Evolutionary conservation across 1,140 invertebrate genomes (phyloP), one percentile per base, ranked within the genome.

Genomic region (Drosophila fuyamai): DNA sequence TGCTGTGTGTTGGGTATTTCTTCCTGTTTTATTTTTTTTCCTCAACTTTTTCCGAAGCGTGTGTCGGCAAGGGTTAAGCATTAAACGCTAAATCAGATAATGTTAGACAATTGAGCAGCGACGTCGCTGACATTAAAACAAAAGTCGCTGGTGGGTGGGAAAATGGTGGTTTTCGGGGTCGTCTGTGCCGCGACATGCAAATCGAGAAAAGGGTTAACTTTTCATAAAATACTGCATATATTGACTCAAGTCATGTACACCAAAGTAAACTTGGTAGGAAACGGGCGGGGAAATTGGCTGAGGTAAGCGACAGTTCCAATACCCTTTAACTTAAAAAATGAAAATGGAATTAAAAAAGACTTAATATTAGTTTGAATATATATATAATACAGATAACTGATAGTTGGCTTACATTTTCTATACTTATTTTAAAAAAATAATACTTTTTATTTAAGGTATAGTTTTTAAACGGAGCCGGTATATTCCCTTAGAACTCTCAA

Each of bases 71-170:
- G 84, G 84, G 84, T 89, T 89, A 79, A 68, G 80, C 86, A 89
- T 89, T 89, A 89, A 89, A 84, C 77, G 84, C 84, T 76, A 89
- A 89, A 89, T 89, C 84, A 89, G 84, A 89, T 89, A 89, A 89
- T 89, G 81, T 89, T 89, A 89, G 85, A 89, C 84, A 89, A 89
- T 89, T 89, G 84, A 83, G 83, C 84, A 88, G 83, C 82, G 68
- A 66, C 74, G 65, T 47, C 76, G 80, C 83, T 83, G 83, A 79
- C 84, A 89, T 80, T 89, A 81, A 89, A 89, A 89, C 84, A 89
- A 89, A 88, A 78, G 84, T 63, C 51, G 56, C 27, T 38, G 58
- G 59, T 46, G 59, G 63, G 46, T 67, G 58, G 58, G 46, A 38
- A 48, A 47, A 6, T 4, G 43, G 8, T 38, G 55, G 55, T 43